These are phyloP conservation scores for Notamacropus eugenii DNA, from an alignment of 2,797 vertebrate genomes.

Conservation along the genomic window DNA sequence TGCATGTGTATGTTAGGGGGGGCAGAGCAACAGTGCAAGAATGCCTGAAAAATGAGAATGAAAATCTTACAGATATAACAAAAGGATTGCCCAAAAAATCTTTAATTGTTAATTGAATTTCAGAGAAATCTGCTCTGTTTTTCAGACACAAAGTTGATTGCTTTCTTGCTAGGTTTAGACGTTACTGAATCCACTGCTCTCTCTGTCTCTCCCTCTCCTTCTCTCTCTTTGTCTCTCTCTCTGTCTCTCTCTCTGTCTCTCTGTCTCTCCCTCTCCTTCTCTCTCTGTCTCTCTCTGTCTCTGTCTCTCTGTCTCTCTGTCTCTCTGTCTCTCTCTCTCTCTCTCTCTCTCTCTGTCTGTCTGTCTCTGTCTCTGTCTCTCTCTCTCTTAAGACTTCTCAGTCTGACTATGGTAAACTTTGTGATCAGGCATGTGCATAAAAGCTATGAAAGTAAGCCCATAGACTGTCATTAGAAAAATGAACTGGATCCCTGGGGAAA, in stretches of 20 bases:
- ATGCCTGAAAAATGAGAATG: background rate
- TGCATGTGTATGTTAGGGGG: background rate
- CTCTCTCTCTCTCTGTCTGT: too few relatives aligned
- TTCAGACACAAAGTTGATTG: background rate
- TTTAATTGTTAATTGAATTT: background rate
- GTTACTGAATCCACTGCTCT: background rate
- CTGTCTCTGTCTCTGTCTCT: background rate
- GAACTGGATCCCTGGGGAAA: slow-evolving; percentile 65
- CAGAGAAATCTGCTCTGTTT: slow-evolving; percentile 2
- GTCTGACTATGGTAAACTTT: slow-evolving; percentile 19
- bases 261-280: too few relatives aligned
- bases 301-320: too few relatives aligned
- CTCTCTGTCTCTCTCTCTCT: too few relatives aligned
- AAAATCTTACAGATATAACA: background rate
- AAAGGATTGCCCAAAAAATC: background rate
- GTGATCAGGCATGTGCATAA: slow-evolving; percentile 62
- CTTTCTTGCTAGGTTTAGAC: background rate
- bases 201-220: background rate
- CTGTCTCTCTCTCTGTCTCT: too few relatives aligned
- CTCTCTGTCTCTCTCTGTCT: too few relatives aligned
- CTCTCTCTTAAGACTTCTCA: slow-evolving; percentile 36
- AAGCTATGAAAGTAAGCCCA: slow-evolving; percentile 66
- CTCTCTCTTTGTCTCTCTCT: too few relatives aligned
- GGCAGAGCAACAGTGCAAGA: background rate
- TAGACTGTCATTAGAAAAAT: slow-evolving; percentile 75